These are phyloP conservation scores for Ips typographus DNA, from an alignment of 1,140 invertebrate species.

Conservation along the genomic window DNA sequence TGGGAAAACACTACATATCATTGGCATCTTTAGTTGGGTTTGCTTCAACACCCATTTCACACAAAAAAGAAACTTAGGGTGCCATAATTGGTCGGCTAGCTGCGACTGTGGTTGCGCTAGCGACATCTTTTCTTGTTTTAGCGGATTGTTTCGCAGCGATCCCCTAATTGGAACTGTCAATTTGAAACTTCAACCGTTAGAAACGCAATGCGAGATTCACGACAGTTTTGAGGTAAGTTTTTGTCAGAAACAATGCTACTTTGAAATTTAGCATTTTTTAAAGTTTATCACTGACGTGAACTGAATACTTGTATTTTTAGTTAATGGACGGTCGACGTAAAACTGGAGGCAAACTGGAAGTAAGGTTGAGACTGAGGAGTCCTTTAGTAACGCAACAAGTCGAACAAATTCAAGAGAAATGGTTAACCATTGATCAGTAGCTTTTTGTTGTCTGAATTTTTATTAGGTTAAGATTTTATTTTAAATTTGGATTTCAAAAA, in stretches of 20 bases:
- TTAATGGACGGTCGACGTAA: constrained; percentile 87
- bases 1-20: too few species aligned
- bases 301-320: constrained; percentile 47
- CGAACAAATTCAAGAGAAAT: constrained; percentile 87
- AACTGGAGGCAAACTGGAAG: constrained; percentile 87
- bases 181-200: constrained; percentile 82
- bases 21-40: too few species aligned
- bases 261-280: not conserved
- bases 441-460: not conserved
- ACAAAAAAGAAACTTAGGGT: constrained; percentile 30
- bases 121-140: constrained; percentile 64
- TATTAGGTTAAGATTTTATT: not conserved
- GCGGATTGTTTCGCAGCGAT: constrained; percentile 87
- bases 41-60: constrained; percentile 1
- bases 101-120: constrained; percentile 46
- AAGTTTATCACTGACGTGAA: too few species aligned
- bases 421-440: constrained; percentile 75
- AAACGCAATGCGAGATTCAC: constrained; percentile 84
- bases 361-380: constrained; percentile 88
- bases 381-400: constrained; percentile 89
- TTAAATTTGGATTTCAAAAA: not conserved
- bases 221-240: constrained; percentile 87
- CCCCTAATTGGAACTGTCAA: constrained; percentile 79
- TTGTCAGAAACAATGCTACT: not conserved
- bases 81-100: constrained; percentile 47